Evolutionary conservation across 2,888 invertebrate species (phyloP).

Genomic region (Acronicta psi): DNA sequence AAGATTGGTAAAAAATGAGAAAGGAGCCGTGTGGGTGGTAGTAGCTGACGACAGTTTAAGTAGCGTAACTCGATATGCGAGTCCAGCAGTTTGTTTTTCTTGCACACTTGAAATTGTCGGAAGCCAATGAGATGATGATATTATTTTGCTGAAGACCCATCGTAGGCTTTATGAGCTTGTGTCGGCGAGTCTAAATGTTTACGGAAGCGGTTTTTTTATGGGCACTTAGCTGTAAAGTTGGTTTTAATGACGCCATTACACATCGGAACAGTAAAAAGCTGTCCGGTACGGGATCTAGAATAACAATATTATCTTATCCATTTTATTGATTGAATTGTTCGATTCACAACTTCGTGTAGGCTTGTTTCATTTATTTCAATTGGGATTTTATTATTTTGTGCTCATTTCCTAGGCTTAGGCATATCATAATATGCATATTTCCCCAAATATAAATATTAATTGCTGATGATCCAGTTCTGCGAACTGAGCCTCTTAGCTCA

Average conservation of each 20-base stretch:
- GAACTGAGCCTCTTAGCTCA: no score
- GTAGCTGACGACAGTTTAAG: constrained; percentile 87
- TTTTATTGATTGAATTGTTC: constrained; percentile 1
- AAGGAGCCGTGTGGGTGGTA: constrained; percentile 82
- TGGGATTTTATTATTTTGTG: no score
- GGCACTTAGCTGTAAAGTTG: constrained; percentile 42
- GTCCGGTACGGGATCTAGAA: constrained; percentile 35
- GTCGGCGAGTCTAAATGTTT: constrained; percentile 47
- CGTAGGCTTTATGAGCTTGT: constrained; percentile 55
- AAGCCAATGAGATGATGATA: constrained; percentile 79
- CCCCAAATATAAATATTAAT: no score
- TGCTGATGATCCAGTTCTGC: no score
- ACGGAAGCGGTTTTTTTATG: constrained; percentile 55
- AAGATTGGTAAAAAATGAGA: constrained; percentile 78
- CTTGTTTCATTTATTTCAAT: no score
- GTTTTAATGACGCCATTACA: constrained; percentile 35
- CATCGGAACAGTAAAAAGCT: constrained; percentile 26
- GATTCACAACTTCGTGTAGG: no score
- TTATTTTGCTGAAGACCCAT: constrained; percentile 69
- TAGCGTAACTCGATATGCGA: constrained; percentile 82
- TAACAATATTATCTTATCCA: constrained; percentile 4
- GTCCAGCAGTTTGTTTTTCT: constrained; percentile 85
- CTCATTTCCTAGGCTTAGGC: no score
- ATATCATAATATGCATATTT: no score
- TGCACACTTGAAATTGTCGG: constrained; percentile 77